These are phyloP conservation scores for Liparis tanakae DNA, from an alignment of 2,797 vertebrate species.

Conservation along the genomic window DNA sequence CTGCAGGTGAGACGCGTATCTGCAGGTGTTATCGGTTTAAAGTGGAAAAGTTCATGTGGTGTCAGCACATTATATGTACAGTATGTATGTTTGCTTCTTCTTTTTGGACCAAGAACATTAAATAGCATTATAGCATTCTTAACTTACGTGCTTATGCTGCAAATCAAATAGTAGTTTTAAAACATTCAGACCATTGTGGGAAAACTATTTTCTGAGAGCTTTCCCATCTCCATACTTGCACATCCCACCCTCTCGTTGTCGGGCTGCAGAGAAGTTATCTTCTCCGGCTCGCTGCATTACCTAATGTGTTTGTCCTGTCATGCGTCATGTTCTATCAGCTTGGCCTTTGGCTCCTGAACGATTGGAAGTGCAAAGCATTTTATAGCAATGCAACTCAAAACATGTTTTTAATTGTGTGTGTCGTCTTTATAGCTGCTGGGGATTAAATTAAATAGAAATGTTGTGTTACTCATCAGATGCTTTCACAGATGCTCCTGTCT, in stretches of 20 bases:
- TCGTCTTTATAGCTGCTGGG: neutral
- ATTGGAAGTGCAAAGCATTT: slow-evolving; percentile 69
- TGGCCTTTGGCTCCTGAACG: slow-evolving; percentile 36
- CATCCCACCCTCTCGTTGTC: neutral
- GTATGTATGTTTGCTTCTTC: neutral
- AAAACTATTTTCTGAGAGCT: neutral
- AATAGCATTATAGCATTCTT: neutral
- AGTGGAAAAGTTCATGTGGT: neutral
- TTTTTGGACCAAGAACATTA: neutral
- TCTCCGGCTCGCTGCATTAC: slow-evolving; percentile 27
- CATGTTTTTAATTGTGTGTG: neutral
- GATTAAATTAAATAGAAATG: neutral
- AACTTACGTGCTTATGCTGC: neutral
- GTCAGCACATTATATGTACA: neutral
- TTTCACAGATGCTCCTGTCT: neutral
- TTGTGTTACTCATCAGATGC: neutral
- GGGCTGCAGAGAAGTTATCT: slow-evolving; percentile 30
- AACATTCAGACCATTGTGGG: neutral
- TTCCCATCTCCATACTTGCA: neutral
- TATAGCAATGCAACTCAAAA: slow-evolving; percentile 31
- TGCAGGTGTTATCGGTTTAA: neutral
- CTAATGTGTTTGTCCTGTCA: slow-evolving; percentile 10
- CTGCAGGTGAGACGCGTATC: slow-evolving; percentile 83
- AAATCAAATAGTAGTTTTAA: neutral
- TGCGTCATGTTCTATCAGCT: slow-evolving; percentile 31